phyloP scores from a whole-genome alignment of 2,797 vertebrate genomes.

The Esox lucius region DNA sequence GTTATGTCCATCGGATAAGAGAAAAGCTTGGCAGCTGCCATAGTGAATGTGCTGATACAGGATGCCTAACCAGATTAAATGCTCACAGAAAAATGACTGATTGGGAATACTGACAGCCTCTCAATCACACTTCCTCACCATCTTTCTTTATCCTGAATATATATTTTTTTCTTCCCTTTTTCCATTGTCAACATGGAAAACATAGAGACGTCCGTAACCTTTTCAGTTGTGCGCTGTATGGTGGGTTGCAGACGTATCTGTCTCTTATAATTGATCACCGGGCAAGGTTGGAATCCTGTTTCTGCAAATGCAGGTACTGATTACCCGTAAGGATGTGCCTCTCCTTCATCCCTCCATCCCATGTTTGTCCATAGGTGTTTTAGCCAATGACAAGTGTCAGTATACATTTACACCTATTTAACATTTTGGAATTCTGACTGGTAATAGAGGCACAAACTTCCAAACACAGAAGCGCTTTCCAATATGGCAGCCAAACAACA shows the following conservation, averaged over 20 bases:
- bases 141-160: background rate
- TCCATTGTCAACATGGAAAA: background rate
- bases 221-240: too few relatives aligned
- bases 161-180: background rate
- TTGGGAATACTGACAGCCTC: background rate
- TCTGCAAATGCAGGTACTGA: background rate
- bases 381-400: too few relatives aligned
- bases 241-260: background rate
- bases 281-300: background rate
- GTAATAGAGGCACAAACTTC: too few relatives aligned
- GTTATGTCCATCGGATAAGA: constrained; percentile 29
- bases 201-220: too few relatives aligned
- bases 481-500: too few relatives aligned
- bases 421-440: too few relatives aligned
- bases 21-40: constrained; percentile 29
- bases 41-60: background rate
- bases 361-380: too few relatives aligned
- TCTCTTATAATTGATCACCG: background rate
- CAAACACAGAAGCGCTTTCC: too few relatives aligned
- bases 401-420: too few relatives aligned
- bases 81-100: constrained; percentile 8
- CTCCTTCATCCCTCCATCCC: too few relatives aligned
- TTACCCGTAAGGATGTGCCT: background rate
- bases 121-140: background rate
- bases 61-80: constrained; percentile 1